These are phyloP conservation scores for Cydia fagiglandana DNA, from an alignment of 1,140 invertebrate species.

Conservation along the genomic window DNA sequence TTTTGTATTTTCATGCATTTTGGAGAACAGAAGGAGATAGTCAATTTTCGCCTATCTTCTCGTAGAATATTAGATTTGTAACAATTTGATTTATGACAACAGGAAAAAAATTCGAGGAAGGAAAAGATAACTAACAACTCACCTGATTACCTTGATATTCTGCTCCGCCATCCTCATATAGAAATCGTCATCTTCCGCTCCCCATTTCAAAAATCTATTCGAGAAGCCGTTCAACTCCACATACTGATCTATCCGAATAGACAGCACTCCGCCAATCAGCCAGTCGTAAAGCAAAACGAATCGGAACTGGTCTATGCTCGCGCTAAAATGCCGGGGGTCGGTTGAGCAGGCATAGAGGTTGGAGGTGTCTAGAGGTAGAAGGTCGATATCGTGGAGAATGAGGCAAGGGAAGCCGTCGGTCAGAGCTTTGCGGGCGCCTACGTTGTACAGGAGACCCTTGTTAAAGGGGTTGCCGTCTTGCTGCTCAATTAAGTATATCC, in stretches of 20 bases:
- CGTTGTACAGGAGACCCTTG: slow-evolving; percentile 93
- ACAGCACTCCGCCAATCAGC: slow-evolving; percentile 88
- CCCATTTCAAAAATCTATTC: slow-evolving; percentile 94
- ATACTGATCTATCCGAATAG: slow-evolving; percentile 86
- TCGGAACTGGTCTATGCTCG: slow-evolving; percentile 92
- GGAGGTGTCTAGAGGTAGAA: slow-evolving; percentile 93
- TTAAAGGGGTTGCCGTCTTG: slow-evolving; percentile 89
- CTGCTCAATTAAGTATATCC: slow-evolving; percentile 96
- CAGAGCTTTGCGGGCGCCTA: slow-evolving; percentile 90
- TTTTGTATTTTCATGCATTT: no score
- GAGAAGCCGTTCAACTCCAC: slow-evolving; percentile 93
- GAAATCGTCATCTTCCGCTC: slow-evolving; percentile 96
- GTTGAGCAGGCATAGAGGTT: slow-evolving; percentile 95
- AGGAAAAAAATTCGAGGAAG: no score
- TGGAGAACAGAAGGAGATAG: no score
- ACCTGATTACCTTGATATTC: slow-evolving; percentile 53
- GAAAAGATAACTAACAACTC: no score
- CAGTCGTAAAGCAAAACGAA: slow-evolving; percentile 85
- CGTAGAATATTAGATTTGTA: no score
- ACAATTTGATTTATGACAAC: no score
- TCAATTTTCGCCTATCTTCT: no score
- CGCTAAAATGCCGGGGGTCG: slow-evolving; percentile 94
- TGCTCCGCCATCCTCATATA: slow-evolving; percentile 79
- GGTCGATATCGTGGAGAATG: slow-evolving; percentile 97
- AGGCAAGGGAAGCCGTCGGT: slow-evolving; percentile 90